Evolutionary conservation across 2,888 invertebrate species (phyloP).

Genomic region (Pharmacophagus antenor): DNA sequence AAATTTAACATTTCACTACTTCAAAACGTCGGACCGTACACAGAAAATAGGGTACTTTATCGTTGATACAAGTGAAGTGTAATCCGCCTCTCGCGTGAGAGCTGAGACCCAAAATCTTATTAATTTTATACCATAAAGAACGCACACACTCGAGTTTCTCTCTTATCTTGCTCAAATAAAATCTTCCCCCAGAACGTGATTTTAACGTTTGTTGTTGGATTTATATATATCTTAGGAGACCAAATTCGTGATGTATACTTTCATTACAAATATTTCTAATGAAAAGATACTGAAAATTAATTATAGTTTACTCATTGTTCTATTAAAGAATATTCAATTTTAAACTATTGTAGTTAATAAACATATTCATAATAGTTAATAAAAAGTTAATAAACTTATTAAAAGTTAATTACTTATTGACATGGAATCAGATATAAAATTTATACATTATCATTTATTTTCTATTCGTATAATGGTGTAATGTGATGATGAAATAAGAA

Average conservation of each 20-base stretch:
- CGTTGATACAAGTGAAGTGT: conserved; percentile 20
- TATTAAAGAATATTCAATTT: no score
- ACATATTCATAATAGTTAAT: no score
- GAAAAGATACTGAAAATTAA: no score
- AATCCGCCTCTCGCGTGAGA: conserved; percentile 24
- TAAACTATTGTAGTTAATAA: no score
- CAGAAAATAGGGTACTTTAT: conserved; percentile 22
- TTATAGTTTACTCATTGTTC: no score
- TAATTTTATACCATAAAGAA: conserved; percentile 30
- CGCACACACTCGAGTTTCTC: conserved; percentile 20
- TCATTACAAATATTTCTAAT: background rate
- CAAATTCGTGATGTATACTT: background rate
- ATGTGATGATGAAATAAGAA: no score
- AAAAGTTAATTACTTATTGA: no score
- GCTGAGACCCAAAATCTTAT: conserved; percentile 28
- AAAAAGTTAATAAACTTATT: no score
- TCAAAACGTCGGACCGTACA: conserved; percentile 6
- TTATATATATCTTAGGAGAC: conserved; percentile 6
- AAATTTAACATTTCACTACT: conserved; percentile 8
- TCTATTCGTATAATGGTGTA: no score
- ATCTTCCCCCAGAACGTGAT: conserved; percentile 26
- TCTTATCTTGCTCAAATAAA: conserved; percentile 29
- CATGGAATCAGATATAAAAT: no score
- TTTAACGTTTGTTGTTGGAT: conserved; percentile 28
- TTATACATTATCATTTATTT: no score